A percentile compares a stretch with the other conserved stretches of the same genome.
These are phyloP conservation scores for Eunapius fragilis DNA, from an alignment of 37 sponge, comb jelly and placozoan species.

Conservation along the genomic window DNA sequence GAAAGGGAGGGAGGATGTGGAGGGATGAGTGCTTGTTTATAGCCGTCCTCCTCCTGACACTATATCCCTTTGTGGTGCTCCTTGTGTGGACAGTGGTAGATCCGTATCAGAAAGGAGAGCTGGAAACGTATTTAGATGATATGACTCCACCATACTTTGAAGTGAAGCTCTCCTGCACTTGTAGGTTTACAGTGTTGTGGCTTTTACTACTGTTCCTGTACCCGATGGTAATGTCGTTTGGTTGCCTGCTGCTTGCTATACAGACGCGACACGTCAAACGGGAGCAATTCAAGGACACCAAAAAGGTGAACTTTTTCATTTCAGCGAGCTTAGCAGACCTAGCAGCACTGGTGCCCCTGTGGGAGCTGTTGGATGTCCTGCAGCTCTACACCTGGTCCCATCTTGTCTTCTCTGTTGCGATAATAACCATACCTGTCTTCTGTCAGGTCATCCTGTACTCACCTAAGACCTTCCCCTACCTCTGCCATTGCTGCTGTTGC, in stretches of 20 bases:
- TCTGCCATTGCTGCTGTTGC: not conserved
- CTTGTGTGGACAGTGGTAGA: slow-evolving; percentile 15
- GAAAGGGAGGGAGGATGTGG: slow-evolving; percentile 15
- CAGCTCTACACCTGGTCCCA: not conserved
- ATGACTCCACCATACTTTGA: slow-evolving; percentile 13
- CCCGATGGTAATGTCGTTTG: not conserved
- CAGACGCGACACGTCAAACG: slow-evolving; percentile 40
- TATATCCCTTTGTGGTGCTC: not conserved
- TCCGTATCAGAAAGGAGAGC: not conserved
- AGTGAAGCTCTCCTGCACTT: not conserved
- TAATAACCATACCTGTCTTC: not conserved
- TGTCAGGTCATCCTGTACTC: slow-evolving; percentile 22
- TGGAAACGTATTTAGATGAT: not conserved
- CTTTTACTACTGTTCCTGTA: not conserved
- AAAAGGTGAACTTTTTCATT: slow-evolving; percentile 37
- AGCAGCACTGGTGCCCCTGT: not conserved
- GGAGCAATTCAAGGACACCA: slow-evolving; percentile 45
- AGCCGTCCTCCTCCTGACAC: not conserved
- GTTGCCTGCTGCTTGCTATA: slow-evolving; percentile 29
- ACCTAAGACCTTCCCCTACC: slow-evolving; percentile 18
- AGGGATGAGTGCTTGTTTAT: slow-evolving; percentile 20
- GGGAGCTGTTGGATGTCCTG: not conserved
- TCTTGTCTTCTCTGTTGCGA: not conserved
- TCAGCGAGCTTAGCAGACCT: not conserved
- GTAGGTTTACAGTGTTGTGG: not conserved